Evolutionary conservation across 2,113 vertebrate species (phyloP).

Genomic region (Shinisaurus crocodilurus): DNA sequence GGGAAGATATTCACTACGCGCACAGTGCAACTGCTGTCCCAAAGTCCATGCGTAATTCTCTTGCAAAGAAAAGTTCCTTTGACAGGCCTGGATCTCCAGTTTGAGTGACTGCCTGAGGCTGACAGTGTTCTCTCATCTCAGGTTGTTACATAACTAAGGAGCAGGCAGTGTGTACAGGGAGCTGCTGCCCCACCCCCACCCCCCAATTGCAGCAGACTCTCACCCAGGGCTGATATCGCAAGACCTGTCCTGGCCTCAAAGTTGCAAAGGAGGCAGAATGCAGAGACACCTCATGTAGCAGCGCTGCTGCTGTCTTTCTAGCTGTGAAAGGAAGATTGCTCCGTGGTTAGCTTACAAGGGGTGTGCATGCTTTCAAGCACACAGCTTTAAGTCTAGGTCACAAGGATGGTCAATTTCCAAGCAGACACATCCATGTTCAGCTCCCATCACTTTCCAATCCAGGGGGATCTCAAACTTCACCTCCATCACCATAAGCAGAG

Average conservation of each 20-base stretch:
- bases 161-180: not conserved
- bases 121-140: slow-evolving; percentile 2
- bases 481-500: not conserved
- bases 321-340: not conserved
- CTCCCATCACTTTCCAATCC: not conserved
- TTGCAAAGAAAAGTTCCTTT: not conserved
- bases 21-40: not conserved
- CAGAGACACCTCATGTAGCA: not conserved
- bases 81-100: not conserved
- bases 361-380: not conserved
- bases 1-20: not conserved
- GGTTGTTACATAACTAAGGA: slow-evolving; percentile 16
- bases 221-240: not conserved
- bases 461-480: not conserved
- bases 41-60: slow-evolving; percentile 4
- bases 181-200: not conserved
- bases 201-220: not conserved
- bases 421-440: not conserved
- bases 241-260: not conserved
- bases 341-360: not conserved
- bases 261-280: not conserved
- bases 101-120: not conserved
- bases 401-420: not conserved
- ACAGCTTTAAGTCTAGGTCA: not conserved
- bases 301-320: not conserved